Evolutionary conservation across 2,797 vertebrate species (phyloP).

Genomic region (Phataginus tricuspis): DNA sequence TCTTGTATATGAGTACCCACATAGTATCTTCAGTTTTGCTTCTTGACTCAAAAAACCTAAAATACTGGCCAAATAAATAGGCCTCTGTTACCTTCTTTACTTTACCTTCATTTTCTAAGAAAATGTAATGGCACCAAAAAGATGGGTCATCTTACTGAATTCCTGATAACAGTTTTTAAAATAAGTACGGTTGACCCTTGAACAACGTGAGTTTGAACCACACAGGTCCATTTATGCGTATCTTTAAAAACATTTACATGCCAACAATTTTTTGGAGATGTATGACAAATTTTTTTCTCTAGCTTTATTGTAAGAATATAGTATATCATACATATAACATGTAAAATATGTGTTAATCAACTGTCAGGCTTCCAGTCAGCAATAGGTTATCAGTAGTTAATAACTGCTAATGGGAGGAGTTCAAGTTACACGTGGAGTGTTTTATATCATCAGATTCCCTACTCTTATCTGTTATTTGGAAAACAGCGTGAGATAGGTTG

Average conservation of each 20-base stretch:
- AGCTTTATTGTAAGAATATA: no score
- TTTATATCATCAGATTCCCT: constrained; percentile 52
- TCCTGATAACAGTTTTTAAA: not conserved
- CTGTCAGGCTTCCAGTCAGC: no score
- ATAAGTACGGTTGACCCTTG: not conserved
- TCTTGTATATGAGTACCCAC: not conserved
- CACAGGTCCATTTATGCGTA: no score
- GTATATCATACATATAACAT: no score
- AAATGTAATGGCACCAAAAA: not conserved
- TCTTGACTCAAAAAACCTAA: not conserved
- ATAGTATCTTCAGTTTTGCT: not conserved
- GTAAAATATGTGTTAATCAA: no score
- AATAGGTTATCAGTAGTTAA: no score
- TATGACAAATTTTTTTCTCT: no score
- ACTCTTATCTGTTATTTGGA: constrained; percentile 71
- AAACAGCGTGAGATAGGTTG: constrained; percentile 71
- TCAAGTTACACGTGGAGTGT: not conserved
- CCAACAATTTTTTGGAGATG: no score
- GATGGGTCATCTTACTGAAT: not conserved
- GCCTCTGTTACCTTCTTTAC: not conserved
- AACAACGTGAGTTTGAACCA: no score
- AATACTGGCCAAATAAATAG: not conserved
- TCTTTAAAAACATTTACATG: no score
- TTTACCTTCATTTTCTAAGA: constrained; percentile 20
- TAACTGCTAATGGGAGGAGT: no score